These are phyloP conservation scores for Cinara cedri DNA, from an alignment of 2,888 invertebrate genomes.

Conservation along the genomic window DNA sequence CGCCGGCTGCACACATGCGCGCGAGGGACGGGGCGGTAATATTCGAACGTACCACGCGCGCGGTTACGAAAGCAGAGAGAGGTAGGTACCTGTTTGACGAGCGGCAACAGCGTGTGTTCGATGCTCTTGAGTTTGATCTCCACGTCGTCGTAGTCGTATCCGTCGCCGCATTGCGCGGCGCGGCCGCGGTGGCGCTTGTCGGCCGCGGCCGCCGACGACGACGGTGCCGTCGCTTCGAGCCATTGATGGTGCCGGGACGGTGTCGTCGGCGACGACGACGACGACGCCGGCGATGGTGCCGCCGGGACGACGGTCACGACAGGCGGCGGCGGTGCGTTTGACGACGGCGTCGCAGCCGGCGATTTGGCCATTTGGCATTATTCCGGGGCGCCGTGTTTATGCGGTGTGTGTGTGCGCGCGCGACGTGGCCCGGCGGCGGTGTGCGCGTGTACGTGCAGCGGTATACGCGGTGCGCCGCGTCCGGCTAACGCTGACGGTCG, in stretches of 20 bases:
- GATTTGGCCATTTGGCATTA: conserved; percentile 57
- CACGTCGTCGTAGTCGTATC: conserved; percentile 63
- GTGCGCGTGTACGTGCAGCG: conserved; percentile 13
- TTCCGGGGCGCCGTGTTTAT: conserved; percentile 19
- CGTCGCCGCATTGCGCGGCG: not conserved
- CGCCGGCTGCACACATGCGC: not conserved
- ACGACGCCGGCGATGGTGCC: not conserved
- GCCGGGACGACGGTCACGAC: not conserved
- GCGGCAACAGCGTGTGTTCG: conserved; percentile 90
- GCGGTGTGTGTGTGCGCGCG: conserved; percentile 20
- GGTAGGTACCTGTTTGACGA: conserved; percentile 85
- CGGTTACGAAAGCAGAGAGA: not conserved
- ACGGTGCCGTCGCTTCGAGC: not conserved
- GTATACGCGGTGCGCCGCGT: not conserved
- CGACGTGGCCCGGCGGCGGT: conserved; percentile 19
- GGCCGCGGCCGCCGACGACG: not conserved
- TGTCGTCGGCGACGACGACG: not conserved
- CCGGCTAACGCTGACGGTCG: not conserved
- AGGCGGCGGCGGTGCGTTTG: conserved; percentile 29
- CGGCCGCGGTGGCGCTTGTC: not conserved
- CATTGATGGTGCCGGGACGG: not conserved
- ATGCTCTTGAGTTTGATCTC: conserved; percentile 93
- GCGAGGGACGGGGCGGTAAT: not conserved
- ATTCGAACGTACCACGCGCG: not conserved
- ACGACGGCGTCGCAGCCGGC: conserved; percentile 51